These are phyloP conservation scores for Diaperis boleti DNA, from an alignment of 2,888 invertebrate genomes.

Conservation along the genomic window DNA sequence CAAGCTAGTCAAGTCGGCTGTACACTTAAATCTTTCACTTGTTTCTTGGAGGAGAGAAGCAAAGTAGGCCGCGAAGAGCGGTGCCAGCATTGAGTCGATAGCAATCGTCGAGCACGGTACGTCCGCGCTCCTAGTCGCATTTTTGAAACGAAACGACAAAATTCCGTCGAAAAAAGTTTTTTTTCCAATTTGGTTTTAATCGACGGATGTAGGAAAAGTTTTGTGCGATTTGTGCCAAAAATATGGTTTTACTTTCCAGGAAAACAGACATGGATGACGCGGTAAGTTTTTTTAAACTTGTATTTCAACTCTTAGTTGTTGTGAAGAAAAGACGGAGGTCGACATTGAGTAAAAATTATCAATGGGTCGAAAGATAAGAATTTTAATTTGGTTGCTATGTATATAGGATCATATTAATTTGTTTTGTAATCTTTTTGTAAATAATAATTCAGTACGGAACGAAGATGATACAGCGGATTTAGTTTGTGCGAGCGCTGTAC, in stretches of 20 bases:
- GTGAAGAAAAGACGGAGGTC: constrained; percentile 13
- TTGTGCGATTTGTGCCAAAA: constrained; percentile 35
- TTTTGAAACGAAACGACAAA: constrained; percentile 1
- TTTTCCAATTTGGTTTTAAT: not conserved
- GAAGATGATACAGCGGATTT: constrained; percentile 8
- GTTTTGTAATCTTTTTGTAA: not conserved
- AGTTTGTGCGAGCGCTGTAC: not conserved
- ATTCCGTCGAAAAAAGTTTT: constrained; percentile 6
- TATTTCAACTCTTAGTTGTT: not conserved
- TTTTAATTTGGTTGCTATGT: constrained; percentile 33
- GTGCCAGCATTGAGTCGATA: constrained; percentile 60
- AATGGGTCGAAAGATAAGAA: constrained; percentile 8
- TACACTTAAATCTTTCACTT: constrained; percentile 57
- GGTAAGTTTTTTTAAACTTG: constrained; percentile 52
- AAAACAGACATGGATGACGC: constrained; percentile 57
- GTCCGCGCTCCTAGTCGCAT: constrained; percentile 43
- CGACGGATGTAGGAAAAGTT: constrained; percentile 4
- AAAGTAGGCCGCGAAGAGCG: constrained; percentile 62
- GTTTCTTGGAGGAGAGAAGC: constrained; percentile 52
- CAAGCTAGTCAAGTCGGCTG: constrained; percentile 30
- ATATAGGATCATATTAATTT: not conserved
- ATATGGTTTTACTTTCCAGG: constrained; percentile 58
- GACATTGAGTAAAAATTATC: constrained; percentile 23
- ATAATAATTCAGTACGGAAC: too few relatives aligned
- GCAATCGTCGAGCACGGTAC: constrained; percentile 58